Conservation (phyloP, 2,113 vertebrate genomes). For the Pipa parva region DNA sequence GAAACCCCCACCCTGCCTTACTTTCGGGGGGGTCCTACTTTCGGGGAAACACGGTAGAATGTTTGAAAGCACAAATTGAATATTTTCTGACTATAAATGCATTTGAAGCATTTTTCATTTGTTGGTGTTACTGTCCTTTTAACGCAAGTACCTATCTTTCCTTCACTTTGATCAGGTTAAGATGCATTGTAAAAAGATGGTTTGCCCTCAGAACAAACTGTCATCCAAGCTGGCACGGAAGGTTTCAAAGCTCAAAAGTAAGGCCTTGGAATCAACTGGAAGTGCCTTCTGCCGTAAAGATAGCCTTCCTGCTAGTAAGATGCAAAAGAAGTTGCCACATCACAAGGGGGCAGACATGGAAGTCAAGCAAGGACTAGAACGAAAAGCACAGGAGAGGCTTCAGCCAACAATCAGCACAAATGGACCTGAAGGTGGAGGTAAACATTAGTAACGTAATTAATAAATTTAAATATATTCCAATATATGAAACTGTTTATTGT, state of each 20-base stretch:
- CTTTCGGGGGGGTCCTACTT: too few relatives aligned
- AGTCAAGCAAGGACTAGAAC: constrained; percentile 55
- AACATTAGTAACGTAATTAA: too few relatives aligned
- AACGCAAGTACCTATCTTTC: background rate
- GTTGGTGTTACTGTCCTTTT: too few relatives aligned
- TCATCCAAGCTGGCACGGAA: constrained; percentile 66
- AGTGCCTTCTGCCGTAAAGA: constrained; percentile 71
- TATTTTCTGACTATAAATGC: too few relatives aligned
- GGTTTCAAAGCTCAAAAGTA: constrained; percentile 69
- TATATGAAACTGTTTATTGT: too few relatives aligned
- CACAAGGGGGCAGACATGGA: constrained; percentile 58
- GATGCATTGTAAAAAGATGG: constrained; percentile 67
- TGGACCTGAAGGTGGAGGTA: constrained; percentile 19
- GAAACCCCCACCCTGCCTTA: too few relatives aligned
- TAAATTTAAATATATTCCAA: too few relatives aligned
- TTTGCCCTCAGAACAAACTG: constrained; percentile 57
- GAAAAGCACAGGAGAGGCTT: constrained; percentile 44
- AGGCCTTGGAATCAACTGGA: constrained; percentile 64
- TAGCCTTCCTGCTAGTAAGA: constrained; percentile 55
- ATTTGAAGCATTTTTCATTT: too few relatives aligned
- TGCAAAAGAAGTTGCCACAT: constrained; percentile 72
- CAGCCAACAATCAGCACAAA: constrained; percentile 14
- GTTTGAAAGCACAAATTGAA: too few relatives aligned
- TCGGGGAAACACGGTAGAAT: too few relatives aligned
- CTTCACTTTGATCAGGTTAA: constrained; percentile 60